A percentile compares a stretch with the other conserved stretches of the same genome.
Conservation (phyloP, 30 jellyfish, hydroid and myxozoan species). For the Hydra vulgaris region DNA sequence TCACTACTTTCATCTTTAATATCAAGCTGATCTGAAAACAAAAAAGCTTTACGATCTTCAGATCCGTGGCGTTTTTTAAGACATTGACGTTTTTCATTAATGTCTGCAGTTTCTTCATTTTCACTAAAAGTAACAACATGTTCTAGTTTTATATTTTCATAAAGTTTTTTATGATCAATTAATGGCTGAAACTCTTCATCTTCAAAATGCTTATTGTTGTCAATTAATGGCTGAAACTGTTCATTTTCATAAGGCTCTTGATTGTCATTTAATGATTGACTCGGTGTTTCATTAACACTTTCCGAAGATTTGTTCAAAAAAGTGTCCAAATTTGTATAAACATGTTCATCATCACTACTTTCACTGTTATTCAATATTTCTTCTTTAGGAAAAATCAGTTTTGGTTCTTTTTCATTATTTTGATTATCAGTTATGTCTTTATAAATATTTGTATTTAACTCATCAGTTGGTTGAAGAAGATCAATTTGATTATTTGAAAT, state of each 20-base stretch:
- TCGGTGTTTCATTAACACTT: neutral
- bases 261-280: too few species aligned
- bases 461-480: neutral
- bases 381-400: constrained; percentile 4
- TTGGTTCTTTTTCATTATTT: neutral
- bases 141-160: constrained; percentile 10
- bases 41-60: constrained; percentile 50
- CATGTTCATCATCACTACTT: constrained; percentile 16
- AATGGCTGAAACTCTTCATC: constrained; percentile 41
- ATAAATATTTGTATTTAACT: neutral
- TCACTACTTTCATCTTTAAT: constrained; percentile 13
- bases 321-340: constrained; percentile 15
- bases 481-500: neutral
- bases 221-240: too few species aligned
- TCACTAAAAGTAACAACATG: constrained; percentile 28
- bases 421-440: neutral
- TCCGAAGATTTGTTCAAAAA: neutral
- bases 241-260: too few species aligned
- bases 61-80: constrained; percentile 25
- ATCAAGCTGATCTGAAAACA: constrained; percentile 35
- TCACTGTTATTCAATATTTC: neutral
- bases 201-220: constrained; percentile 29
- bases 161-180: neutral
- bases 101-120: constrained; percentile 7
- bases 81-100: neutral